phyloP scores from a whole-genome alignment of 2,113 vertebrate genomes.

The Ranitomeya imitator region DNA sequence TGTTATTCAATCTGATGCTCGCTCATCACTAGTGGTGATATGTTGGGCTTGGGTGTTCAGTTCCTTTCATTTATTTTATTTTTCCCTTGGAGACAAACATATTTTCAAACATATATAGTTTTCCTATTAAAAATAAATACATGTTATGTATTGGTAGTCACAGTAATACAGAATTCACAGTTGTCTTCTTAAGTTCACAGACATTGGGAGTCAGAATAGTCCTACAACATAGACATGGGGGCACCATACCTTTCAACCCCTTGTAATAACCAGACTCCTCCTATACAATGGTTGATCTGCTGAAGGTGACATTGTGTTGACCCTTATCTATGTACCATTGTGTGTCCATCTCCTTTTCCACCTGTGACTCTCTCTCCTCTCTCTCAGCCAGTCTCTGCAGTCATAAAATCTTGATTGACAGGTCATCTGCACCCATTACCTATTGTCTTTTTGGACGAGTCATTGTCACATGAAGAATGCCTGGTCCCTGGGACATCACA shows the following conservation, averaged over 20 bases:
- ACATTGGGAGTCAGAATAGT: neutral
- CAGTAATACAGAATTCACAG: neutral
- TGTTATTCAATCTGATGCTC: no score
- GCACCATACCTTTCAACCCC: constrained; percentile 25
- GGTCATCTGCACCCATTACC: constrained; percentile 9
- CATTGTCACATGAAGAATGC: constrained; percentile 50
- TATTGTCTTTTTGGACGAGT: constrained; percentile 38
- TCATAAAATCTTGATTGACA: constrained; percentile 51
- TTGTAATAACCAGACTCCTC: constrained; percentile 12
- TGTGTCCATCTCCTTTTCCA: constrained; percentile 33
- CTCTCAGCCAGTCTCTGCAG: constrained; percentile 13
- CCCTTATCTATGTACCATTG: constrained; percentile 52
- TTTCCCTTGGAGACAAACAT: no score
- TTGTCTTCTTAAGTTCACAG: neutral
- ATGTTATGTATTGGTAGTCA: no score
- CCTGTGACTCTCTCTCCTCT: constrained; percentile 22
- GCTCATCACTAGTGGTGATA: no score
- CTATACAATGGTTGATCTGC: constrained; percentile 30
- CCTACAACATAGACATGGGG: neutral
- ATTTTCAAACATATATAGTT: no score
- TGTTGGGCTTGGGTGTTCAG: no score
- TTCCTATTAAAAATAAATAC: no score
- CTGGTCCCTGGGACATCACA: constrained; percentile 49
- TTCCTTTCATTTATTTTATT: no score
- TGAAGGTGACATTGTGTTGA: constrained; percentile 42